Base-by-base conservation (phyloP, 2,888 invertebrate genomes). In the Lobophora halterata region DNA sequence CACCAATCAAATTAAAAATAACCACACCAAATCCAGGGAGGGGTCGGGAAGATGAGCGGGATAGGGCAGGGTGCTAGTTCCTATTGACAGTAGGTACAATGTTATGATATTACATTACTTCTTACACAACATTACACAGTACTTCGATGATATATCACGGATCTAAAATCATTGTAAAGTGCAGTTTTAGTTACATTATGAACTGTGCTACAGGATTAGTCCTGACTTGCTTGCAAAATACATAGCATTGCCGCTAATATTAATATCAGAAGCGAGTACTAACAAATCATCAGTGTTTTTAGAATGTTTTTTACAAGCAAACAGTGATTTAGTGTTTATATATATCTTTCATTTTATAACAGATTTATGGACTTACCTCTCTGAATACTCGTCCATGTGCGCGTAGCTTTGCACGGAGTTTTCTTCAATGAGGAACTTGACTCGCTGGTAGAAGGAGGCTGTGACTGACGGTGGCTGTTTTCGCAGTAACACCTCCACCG, bases 321-420 rank as follows among this genome's bases (percentile, higher is more conserved):
- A 67, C 72, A 73, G 74, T 79, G 78, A 79, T 78, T 78, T 79
- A 76, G 80, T 82, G 79, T 79, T 74, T 58, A 67, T 69, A 65
- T 61, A 52, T 55, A 61, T 56, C 47, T 52, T 40, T 46, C 41
- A 34, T 43, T 42, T 48, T 49, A 52, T 51, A 54, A 6, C 56
- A 55, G 49, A 36, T 42, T 35, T 38, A 57, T 52, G 70, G 81
- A 92, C 94, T 93, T 92, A 98, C 98, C 97, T 97, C 90, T 98
- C 97, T 71, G 97, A 97, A 89, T 98, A 99, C 87, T 98, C 97
- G 87, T 96, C 95, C 91, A 95, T 93, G 78, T 97, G 97, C 30
- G 98, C 97, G 87, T 99, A 99, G 71, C 96, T 97, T 88, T 99
- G 99, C 44, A 99, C 98, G 51, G 97, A 97, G 82, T 98, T 97